Percentiles rank a stretch among this genome's conserved stretches.
phyloP scores from a whole-genome alignment of 1,140 invertebrate species.

The Drosophila albomicans region DNA sequence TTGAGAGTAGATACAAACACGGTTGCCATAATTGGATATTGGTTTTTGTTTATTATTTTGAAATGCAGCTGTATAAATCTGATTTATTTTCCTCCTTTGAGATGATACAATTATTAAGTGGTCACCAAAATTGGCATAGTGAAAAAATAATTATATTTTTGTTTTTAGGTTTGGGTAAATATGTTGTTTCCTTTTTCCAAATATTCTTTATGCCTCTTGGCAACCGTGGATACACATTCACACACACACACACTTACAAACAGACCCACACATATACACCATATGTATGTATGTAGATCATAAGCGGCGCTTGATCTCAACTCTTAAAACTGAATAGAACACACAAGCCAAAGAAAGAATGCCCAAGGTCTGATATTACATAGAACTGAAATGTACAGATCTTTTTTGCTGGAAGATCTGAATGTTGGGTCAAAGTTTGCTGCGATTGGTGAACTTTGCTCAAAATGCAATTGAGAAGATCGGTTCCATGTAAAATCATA shows the following conservation, averaged over 20 bases:
- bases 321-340: conserved; percentile 18
- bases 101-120: too few relatives aligned
- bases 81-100: too few relatives aligned
- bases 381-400: conserved; percentile 71
- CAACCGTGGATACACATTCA: too few relatives aligned
- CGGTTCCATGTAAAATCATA: conserved; percentile 80
- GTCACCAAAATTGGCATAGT: too few relatives aligned
- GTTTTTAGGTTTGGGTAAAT: too few relatives aligned
- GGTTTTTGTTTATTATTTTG: too few relatives aligned
- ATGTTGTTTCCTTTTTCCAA: too few relatives aligned
- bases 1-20: conserved; percentile 15
- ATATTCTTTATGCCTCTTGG: too few relatives aligned
- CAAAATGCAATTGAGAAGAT: conserved; percentile 33
- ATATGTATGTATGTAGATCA: conserved; percentile 40
- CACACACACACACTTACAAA: conserved; percentile 1
- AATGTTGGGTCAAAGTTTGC: conserved; percentile 41
- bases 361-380: conserved; percentile 82
- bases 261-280: conserved; percentile 8
- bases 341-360: conserved; percentile 28
- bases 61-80: too few relatives aligned
- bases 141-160: too few relatives aligned
- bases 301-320: conserved; percentile 45
- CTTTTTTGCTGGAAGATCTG: conserved; percentile 1
- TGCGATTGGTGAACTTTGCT: conserved; percentile 26
- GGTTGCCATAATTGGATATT: too few relatives aligned